Evolutionary conservation across 2,888 invertebrate species (phyloP).

Genomic region (Leptinotarsa peninsularis): DNA sequence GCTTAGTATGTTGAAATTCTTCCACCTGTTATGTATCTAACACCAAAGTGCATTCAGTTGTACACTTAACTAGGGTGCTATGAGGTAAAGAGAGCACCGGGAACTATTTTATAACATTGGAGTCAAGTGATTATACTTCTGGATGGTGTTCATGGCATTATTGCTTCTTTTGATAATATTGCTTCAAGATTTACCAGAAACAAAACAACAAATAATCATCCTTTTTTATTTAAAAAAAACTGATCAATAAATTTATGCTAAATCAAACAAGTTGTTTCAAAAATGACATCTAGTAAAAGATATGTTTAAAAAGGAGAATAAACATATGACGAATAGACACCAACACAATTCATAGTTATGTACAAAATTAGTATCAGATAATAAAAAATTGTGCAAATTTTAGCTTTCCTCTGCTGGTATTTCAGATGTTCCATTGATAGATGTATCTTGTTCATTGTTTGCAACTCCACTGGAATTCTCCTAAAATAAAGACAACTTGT

Average conservation of each 20-base stretch:
- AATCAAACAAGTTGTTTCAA: neutral
- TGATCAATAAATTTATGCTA: neutral
- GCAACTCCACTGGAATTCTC: conserved; percentile 46
- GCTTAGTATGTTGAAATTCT: too few species aligned
- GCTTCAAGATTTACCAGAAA: neutral
- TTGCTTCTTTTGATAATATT: too few species aligned
- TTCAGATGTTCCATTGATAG: conserved; percentile 28
- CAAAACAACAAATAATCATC: neutral
- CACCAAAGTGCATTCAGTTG: too few species aligned
- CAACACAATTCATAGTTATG: conserved; percentile 9
- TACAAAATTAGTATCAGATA: conserved; percentile 17
- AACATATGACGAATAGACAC: conserved; percentile 13
- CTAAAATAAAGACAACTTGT: conserved; percentile 37
- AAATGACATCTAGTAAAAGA: neutral
- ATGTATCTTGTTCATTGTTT: conserved; percentile 41
- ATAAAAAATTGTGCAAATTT: conserved; percentile 22
- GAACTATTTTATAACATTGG: too few species aligned
- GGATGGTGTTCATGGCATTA: too few species aligned
- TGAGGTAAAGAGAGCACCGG: too few species aligned
- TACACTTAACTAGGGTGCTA: too few species aligned
- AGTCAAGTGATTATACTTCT: too few species aligned
- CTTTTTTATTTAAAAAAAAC: conserved; percentile 8
- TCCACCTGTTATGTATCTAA: too few species aligned
- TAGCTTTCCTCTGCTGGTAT: conserved; percentile 28
- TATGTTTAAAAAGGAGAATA: neutral